A percentile compares a stretch with the other conserved stretches of the same genome.
Conservation (phyloP, 2,113 vertebrate genomes). For the Coreoperca whiteheadi region DNA sequence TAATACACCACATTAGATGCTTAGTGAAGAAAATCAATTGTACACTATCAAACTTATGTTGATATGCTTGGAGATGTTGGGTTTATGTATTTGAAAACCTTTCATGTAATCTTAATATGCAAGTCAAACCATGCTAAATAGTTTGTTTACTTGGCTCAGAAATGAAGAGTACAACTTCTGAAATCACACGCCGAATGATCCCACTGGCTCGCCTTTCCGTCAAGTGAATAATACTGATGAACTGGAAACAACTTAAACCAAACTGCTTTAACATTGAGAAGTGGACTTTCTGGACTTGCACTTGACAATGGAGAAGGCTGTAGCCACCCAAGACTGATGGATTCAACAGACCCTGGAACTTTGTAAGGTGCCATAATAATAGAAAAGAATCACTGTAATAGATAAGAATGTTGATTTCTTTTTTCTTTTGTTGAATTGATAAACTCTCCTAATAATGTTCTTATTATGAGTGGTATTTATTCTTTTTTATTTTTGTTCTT, state of each 20-base stretch:
- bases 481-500: not conserved
- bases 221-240: not conserved
- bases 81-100: not conserved
- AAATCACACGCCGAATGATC: not conserved
- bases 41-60: not conserved
- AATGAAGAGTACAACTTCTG: not conserved
- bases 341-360: not conserved
- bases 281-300: not conserved
- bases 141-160: not conserved
- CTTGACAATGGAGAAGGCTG: not conserved
- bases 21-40: not conserved
- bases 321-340: slow-evolving; percentile 7
- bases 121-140: not conserved
- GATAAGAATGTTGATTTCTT: too few relatives aligned
- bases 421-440: not conserved
- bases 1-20: not conserved
- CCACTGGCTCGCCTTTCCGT: not conserved
- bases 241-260: not conserved
- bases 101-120: not conserved
- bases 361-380: not conserved
- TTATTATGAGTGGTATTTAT: not conserved
- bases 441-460: not conserved
- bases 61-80: not conserved
- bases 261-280: not conserved
- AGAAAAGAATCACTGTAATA: not conserved